Evolutionary conservation across 2,888 invertebrate species (phyloP).

Genomic region (Beris morrisii): DNA sequence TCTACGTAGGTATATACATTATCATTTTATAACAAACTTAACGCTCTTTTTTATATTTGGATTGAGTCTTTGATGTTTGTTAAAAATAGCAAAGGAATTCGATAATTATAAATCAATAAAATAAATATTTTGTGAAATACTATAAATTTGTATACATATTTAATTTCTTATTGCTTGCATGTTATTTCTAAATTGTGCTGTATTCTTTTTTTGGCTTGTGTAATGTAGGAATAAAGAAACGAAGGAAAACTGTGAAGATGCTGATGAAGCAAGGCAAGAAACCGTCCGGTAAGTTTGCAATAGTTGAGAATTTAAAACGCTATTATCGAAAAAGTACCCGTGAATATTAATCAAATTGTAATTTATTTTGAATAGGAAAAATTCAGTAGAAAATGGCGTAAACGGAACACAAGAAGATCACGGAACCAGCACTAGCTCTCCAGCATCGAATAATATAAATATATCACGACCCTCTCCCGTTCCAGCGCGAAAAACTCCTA

Average conservation of each 20-base stretch:
- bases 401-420: slow-evolving; percentile 69
- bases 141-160: no score
- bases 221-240: slow-evolving; percentile 34
- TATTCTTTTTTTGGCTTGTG: slow-evolving; percentile 32
- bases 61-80: no score
- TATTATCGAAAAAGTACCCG: neutral
- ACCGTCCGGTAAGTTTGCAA: slow-evolving; percentile 14
- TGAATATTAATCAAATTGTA: slow-evolving; percentile 1
- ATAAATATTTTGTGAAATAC: no score
- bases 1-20: no score
- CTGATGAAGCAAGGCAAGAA: slow-evolving; percentile 12
- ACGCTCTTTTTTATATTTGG: no score
- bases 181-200: slow-evolving; percentile 32
- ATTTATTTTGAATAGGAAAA: slow-evolving; percentile 58
- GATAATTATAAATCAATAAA: no score
- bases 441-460: slow-evolving; percentile 62
- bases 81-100: no score
- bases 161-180: slow-evolving; percentile 32
- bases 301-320: neutral
- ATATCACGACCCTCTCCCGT: slow-evolving; percentile 59
- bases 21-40: no score
- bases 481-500: slow-evolving; percentile 37
- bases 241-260: slow-evolving; percentile 24
- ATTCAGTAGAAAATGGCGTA: slow-evolving; percentile 67
- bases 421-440: slow-evolving; percentile 65